Evolutionary conservation across 2,888 invertebrate species (phyloP).

Genomic region (Bruchidius siliquastri): DNA sequence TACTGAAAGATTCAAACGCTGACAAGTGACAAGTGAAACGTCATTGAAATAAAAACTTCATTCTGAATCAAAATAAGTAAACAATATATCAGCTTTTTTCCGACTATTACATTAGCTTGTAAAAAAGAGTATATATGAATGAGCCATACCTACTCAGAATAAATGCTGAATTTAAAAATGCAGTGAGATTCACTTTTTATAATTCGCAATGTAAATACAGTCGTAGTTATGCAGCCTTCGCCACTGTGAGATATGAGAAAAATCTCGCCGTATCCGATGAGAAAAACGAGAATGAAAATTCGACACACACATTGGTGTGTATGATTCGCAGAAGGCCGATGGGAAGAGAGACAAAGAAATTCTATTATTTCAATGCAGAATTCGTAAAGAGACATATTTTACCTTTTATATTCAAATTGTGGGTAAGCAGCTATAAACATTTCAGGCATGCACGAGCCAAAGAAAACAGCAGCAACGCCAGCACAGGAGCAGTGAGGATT

Average conservation of each 20-base stretch:
- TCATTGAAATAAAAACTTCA: too few relatives aligned
- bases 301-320: neutral
- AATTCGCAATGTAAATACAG: neutral
- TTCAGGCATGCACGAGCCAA: constrained; percentile 32
- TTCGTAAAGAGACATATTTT: constrained; percentile 23
- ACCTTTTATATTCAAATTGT: constrained; percentile 32
- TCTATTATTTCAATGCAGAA: constrained; percentile 20
- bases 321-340: neutral
- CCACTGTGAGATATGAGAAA: neutral
- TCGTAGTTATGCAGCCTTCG: neutral
- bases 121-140: too few relatives aligned
- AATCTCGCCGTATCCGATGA: neutral
- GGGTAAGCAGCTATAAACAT: constrained; percentile 35
- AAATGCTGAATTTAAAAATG: neutral
- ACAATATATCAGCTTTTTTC: too few relatives aligned
- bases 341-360: constrained; percentile 3
- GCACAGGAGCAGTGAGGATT: neutral
- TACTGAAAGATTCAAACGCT: too few relatives aligned
- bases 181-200: neutral
- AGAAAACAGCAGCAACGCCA: neutral
- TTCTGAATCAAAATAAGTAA: too few relatives aligned
- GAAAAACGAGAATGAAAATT: neutral
- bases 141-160: too few relatives aligned
- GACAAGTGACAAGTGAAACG: too few relatives aligned
- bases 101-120: too few relatives aligned